Conservation (phyloP, 2,888 invertebrate species). For the Mythimna loreyi region DNA sequence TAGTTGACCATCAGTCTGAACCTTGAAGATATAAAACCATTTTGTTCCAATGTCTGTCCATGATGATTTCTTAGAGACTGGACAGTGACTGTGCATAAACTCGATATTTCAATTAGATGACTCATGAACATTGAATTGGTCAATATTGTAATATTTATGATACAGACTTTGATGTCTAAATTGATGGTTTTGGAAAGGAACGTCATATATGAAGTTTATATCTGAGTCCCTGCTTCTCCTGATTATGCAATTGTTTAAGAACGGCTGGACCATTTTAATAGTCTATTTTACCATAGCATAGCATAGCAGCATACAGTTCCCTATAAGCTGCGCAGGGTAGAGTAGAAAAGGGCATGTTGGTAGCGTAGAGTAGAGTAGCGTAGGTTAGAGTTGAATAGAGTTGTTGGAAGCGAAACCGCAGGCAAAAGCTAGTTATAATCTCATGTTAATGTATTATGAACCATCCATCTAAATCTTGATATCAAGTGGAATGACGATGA, state of each 20-base stretch:
- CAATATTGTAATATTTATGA: constrained; percentile 26
- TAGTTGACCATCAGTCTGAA: constrained; percentile 21
- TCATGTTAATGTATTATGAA: constrained; percentile 5
- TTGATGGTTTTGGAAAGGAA: constrained; percentile 21
- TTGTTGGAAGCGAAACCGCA: too few species aligned
- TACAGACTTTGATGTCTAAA: constrained; percentile 25
- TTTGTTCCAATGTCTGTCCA: constrained; percentile 9
- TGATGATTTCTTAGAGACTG: constrained; percentile 13
- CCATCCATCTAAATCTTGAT: constrained; percentile 3
- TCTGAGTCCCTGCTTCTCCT: background rate
- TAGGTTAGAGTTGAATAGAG: too few species aligned
- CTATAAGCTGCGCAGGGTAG: too few species aligned
- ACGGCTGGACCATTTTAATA: too few species aligned
- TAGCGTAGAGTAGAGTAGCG: too few species aligned
- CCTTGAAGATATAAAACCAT: constrained; percentile 35
- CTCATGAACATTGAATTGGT: constrained; percentile 29
- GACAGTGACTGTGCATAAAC: constrained; percentile 30
- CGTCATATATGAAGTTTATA: constrained; percentile 9
- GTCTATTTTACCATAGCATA: too few species aligned
- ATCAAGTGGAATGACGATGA: background rate
- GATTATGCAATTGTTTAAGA: too few species aligned
- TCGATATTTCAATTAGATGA: constrained; percentile 35
- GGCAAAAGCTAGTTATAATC: too few species aligned
- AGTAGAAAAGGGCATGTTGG: too few species aligned
- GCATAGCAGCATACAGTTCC: too few species aligned